Conservation (phyloP, 2,113 vertebrate genomes). For the Elachura formosa region DNA sequence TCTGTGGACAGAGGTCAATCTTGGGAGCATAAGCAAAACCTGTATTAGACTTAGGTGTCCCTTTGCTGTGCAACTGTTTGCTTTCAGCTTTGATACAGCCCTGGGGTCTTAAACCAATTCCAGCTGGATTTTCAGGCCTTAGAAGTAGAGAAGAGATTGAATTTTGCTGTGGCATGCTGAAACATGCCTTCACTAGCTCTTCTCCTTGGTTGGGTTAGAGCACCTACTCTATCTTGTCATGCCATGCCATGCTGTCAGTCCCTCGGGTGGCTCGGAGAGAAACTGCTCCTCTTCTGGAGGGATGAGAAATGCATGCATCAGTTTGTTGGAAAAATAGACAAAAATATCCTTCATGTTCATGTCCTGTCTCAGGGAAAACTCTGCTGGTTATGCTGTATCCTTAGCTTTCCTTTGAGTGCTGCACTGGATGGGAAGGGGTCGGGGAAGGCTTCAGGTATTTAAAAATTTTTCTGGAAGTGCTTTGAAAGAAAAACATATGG, state of each 20-base stretch:
- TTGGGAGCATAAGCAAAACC: accelerated
- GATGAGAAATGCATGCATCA: neutral
- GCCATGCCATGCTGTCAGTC: neutral
- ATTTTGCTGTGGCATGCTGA: neutral
- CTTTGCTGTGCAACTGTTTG: neutral
- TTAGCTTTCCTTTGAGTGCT: neutral
- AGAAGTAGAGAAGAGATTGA: neutral
- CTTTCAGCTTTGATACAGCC: neutral
- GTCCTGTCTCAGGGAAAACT: neutral
- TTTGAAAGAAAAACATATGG: neutral
- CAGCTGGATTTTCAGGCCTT: neutral
- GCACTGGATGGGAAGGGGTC: neutral
- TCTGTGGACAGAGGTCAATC: neutral
- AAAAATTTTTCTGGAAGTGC: neutral
- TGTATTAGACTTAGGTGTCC: neutral
- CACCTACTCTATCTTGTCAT: neutral
- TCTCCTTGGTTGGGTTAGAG: neutral
- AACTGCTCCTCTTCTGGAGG: neutral
- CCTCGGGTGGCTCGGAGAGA: neutral
- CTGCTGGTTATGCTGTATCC: accelerated
- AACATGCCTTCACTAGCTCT: neutral
- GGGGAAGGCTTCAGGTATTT: neutral
- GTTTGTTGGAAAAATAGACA: neutral
- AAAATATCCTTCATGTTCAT: accelerated
- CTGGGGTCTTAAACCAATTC: neutral